Conservation (phyloP, 2,113 vertebrate species). For the Heterotis niloticus region DNA sequence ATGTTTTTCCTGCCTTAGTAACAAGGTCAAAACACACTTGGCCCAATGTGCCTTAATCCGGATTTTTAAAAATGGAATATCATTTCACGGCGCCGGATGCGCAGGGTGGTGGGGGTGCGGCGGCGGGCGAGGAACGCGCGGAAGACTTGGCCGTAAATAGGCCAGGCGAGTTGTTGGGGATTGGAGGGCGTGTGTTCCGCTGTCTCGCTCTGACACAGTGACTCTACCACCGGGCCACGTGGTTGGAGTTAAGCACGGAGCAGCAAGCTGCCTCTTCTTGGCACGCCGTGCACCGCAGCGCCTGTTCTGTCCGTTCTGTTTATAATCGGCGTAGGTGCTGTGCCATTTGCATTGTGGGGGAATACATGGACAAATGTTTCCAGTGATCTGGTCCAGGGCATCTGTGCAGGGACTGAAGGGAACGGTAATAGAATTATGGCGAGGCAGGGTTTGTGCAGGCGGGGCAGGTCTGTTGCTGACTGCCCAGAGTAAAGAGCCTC, state of each 20-base stretch:
- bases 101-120: conserved; percentile 37
- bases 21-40: conserved; percentile 67
- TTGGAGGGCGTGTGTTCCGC: conserved; percentile 53
- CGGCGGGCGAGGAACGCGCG: conserved; percentile 26
- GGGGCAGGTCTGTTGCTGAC: not conserved
- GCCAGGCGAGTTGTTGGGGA: conserved; percentile 52
- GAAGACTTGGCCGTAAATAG: conserved; percentile 52
- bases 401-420: conserved; percentile 35
- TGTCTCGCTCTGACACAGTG: conserved; percentile 55
- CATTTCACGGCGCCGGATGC: conserved; percentile 58
- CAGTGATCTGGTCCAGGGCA: conserved; percentile 57
- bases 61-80: conserved; percentile 68
- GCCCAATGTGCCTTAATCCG: conserved; percentile 65
- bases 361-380: conserved; percentile 62
- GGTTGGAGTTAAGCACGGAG: conserved; percentile 54
- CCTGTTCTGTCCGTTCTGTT: conserved; percentile 42
- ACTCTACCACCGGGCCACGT: conserved; percentile 56
- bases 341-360: conserved; percentile 54
- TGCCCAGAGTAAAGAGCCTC: not conserved
- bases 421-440: conserved; percentile 51
- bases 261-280: conserved; percentile 39
- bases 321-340: conserved; percentile 42
- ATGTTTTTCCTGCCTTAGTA: conserved; percentile 44
- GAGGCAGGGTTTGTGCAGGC: not conserved
- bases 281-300: conserved; percentile 54